Conservation (phyloP, 2,113 vertebrate genomes). For the Pelecanus crispus region DNA sequence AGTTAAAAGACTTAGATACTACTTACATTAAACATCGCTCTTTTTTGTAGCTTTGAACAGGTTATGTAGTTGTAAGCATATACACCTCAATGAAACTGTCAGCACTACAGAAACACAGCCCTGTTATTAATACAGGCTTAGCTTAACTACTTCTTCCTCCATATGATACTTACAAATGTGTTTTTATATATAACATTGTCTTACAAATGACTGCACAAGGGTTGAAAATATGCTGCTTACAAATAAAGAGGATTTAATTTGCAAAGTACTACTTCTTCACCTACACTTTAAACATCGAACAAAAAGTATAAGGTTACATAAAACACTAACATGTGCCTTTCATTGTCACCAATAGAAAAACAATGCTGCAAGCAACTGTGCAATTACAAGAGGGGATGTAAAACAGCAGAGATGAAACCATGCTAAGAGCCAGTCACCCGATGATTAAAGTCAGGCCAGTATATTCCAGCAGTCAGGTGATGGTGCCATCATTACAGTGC, state of each 20-base stretch:
- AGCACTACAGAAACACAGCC: conserved; percentile 50
- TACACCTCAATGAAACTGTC: conserved; percentile 49
- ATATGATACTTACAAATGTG: neutral
- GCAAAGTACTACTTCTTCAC: neutral
- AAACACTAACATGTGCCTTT: neutral
- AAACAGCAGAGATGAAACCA: conserved; percentile 51
- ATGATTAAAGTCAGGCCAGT: conserved; percentile 66
- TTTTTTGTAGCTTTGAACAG: conserved; percentile 46
- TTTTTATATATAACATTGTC: neutral
- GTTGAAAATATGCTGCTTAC: neutral
- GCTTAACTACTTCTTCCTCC: conserved; percentile 45
- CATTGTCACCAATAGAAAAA: conserved; percentile 46
- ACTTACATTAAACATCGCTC: conserved; percentile 16
- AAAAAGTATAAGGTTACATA: conserved; percentile 15
- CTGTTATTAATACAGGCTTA: conserved; percentile 46
- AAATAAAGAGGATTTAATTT: neutral
- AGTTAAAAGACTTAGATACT: conserved; percentile 52
- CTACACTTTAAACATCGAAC: neutral
- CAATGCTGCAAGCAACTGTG: conserved; percentile 37
- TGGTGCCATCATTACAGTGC: conserved; percentile 58
- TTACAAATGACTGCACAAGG: neutral
- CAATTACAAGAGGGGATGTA: conserved; percentile 46
- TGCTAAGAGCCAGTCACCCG: conserved; percentile 37
- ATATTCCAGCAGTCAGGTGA: conserved; percentile 65
- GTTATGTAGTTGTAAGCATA: conserved; percentile 57